Evolutionary conservation across 1,140 invertebrate species (phyloP).

Genomic region (Drosophila miranda): DNA sequence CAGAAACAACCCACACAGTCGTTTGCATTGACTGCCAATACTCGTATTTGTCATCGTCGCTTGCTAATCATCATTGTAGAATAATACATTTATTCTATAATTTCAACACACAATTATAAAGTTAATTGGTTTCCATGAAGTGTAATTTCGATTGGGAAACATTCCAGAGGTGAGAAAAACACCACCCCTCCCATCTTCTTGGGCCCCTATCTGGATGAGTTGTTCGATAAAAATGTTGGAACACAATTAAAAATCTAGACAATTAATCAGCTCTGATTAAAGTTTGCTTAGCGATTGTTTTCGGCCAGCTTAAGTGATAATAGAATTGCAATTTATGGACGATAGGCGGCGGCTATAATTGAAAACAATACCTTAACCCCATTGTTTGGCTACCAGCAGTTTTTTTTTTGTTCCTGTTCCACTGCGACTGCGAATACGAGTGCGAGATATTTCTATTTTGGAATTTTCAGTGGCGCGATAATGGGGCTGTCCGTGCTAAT

Average conservation of each 20-base stretch:
- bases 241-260: constrained; percentile 11
- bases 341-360: constrained; percentile 26
- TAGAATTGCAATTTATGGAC: constrained; percentile 1
- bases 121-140: constrained; percentile 13
- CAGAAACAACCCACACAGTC: constrained; percentile 20
- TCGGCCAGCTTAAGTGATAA: neutral
- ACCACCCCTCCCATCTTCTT: constrained; percentile 3
- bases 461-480: constrained; percentile 34
- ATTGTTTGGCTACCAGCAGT: constrained; percentile 1
- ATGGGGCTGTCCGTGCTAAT: constrained; percentile 62
- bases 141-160: neutral
- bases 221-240: constrained; percentile 13
- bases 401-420: neutral
- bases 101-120: constrained; percentile 24
- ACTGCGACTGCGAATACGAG: no score
- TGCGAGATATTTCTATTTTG: neutral
- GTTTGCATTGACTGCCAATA: constrained; percentile 17
- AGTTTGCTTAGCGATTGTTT: constrained; percentile 32
- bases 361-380: constrained; percentile 14
- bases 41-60: constrained; percentile 35
- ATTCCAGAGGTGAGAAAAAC: constrained; percentile 20
- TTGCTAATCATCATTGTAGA: constrained; percentile 31
- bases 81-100: constrained; percentile 8
- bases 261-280: constrained; percentile 37
- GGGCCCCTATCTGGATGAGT: neutral